Evolutionary conservation across 2,888 invertebrate species (phyloP), one percentile per base, ranked within the genome.

Genomic region (Coleophora deauratella): DNA sequence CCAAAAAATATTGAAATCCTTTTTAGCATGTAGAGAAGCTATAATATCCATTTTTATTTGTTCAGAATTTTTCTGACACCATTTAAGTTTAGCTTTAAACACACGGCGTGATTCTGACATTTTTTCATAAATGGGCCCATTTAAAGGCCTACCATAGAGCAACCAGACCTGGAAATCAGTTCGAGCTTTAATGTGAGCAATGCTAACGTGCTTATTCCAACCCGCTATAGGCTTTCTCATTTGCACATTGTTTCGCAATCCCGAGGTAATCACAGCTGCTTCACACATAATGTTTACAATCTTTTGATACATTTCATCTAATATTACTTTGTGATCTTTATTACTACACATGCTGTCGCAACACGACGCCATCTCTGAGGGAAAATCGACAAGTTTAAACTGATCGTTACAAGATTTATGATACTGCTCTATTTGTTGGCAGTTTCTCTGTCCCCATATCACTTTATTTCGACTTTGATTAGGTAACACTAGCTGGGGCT

Each of bases 41-140:
- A 45, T 21, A 9, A 40, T 43, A 10, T 44, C 33, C 9, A 47
- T 9, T 35, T 33, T 42, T 4, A 44, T 38, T 31, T 31, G 31
- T 1, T 9, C 10, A 4, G 2, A 7, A 31, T 31, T 31, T 31
- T 37, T 41, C 31, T 45, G 47, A 33, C 50, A 50, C 36, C 35
- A 47, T 28, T 43, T 47, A 8, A 52, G 21, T 35, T 47, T 46
- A 4, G 35, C 10, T 42, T 49, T 49, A 41, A 49, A 51, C 9
- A 45, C 48, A 35, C 31, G 50, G 49, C 41, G 38, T 38, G 40
- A 34, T 21, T 28, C 47, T 49, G 9, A 44, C 31, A 31, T 31
- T 3, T 31, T 9, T 9, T n/a, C 31, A n/a, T 31, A 31, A 3
- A 31, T 31, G 8, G 31, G 31, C 3, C 31, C 31, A 9, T 9